Percentiles rank a stretch among this genome's conserved stretches.
phyloP scores from a whole-genome alignment of 2,113 vertebrate genomes.

The Phyllostomus hastatus region DNA sequence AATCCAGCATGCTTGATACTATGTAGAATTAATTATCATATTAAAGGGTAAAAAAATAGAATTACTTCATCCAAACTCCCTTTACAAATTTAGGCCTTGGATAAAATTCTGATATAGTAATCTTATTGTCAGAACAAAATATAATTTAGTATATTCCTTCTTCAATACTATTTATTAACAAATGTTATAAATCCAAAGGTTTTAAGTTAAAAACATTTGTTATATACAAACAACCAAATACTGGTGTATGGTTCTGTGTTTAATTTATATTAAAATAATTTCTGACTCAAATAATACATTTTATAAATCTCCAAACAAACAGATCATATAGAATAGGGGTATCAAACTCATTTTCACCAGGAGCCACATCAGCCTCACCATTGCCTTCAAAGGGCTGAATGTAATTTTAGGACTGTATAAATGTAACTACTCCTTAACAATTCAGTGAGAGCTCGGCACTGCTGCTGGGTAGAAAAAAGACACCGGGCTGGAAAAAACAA shows the following conservation, averaged over 20 bases:
- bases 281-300: not conserved
- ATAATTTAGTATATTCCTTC: not conserved
- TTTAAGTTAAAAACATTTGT: not conserved
- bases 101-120: not conserved
- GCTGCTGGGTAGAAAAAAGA: too few species aligned
- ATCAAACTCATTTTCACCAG: too few species aligned
- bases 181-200: not conserved
- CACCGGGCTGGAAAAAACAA: too few species aligned
- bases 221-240: not conserved
- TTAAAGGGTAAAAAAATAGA: not conserved
- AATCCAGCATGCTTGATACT: not conserved
- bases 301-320: not conserved
- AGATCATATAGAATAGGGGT: not conserved
- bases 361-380: too few species aligned
- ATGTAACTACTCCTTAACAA: too few species aligned
- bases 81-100: not conserved
- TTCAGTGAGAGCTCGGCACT: too few species aligned
- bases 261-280: not conserved
- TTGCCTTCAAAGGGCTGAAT: too few species aligned
- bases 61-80: not conserved
- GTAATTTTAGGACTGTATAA: too few species aligned
- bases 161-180: not conserved
- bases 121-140: not conserved
- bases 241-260: not conserved
- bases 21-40: not conserved